A percentile compares a stretch with the other conserved stretches of the same genome.
Evolutionary conservation across 1,140 invertebrate species (phyloP).

Genomic region (silkworm (Bombyx mori)): DNA sequence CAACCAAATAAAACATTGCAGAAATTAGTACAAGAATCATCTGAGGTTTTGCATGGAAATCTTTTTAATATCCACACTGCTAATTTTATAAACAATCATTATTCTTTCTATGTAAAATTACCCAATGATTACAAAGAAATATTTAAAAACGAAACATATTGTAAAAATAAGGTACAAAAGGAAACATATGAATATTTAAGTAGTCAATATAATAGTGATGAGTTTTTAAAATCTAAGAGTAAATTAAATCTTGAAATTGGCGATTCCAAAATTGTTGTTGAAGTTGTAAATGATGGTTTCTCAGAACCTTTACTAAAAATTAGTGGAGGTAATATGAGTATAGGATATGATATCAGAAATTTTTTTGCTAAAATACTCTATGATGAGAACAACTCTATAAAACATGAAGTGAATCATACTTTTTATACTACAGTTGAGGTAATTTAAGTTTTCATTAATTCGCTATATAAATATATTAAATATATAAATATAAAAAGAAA

Average conservation of each 20-base stretch:
- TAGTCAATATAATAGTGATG: conserved; percentile 28
- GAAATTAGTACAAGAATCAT: conserved; percentile 23
- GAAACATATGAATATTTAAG: conserved; percentile 25
- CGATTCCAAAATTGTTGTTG: conserved; percentile 27
- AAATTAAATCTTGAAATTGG: conserved; percentile 26
- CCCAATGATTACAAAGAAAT: conserved; percentile 28
- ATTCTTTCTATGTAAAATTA: conserved; percentile 35
- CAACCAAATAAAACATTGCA: conserved; percentile 17
- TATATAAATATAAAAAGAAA: too few relatives aligned
- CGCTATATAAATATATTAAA: too few relatives aligned
- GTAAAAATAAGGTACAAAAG: conserved; percentile 18
- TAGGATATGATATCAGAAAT: conserved; percentile 36
- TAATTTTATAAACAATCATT: conserved; percentile 13
- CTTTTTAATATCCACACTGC: conserved; percentile 28
- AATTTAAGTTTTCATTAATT: too few relatives aligned
- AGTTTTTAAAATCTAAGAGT: conserved; percentile 37
- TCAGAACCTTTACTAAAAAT: conserved; percentile 27
- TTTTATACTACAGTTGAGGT: conserved; percentile 33
- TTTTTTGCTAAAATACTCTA: conserved; percentile 37
- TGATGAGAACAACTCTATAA: conserved; percentile 12
- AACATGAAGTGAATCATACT: conserved; percentile 15
- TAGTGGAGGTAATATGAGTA: conserved; percentile 24
- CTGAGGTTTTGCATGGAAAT: conserved; percentile 23
- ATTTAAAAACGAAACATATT: conserved; percentile 22
- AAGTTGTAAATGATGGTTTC: conserved; percentile 36